Evolutionary conservation across 2,797 vertebrate genomes (phyloP).

Genomic region (Sternotherus odoratus): DNA sequence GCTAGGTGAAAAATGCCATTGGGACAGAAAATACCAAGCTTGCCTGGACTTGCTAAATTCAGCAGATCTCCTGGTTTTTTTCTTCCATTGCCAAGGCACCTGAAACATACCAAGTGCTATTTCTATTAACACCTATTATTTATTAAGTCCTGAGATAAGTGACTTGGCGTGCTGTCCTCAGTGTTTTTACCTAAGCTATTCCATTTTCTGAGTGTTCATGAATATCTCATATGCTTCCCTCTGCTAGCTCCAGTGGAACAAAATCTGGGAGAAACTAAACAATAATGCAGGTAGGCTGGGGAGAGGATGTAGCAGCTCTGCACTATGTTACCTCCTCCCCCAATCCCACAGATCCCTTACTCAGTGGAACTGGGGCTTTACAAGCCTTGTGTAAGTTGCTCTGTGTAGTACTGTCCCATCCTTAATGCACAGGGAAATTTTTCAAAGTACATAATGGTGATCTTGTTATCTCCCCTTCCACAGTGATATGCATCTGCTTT

Average conservation of each 20-base stretch:
- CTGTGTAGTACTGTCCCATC: too few species aligned
- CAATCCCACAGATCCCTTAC: accelerated
- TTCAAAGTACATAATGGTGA: neutral
- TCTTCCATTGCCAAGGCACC: slow-evolving; percentile 3
- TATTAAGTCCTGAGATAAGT: neutral
- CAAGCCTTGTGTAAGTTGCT: neutral
- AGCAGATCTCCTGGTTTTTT: slow-evolving; percentile 37
- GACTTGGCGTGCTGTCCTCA: neutral
- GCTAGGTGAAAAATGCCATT: neutral
- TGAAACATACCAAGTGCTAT: neutral
- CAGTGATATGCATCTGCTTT: accelerated
- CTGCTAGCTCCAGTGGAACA: neutral
- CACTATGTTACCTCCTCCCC: accelerated
- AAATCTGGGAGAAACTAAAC: slow-evolving; percentile 4
- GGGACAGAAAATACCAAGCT: slow-evolving; percentile 38
- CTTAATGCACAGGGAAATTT: neutral
- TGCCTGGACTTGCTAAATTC: slow-evolving; percentile 51
- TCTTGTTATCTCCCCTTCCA: neutral
- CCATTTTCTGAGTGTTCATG: slow-evolving; percentile 18
- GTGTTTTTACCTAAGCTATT: slow-evolving; percentile 12
- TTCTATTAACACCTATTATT: neutral
- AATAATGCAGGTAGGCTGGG: neutral
- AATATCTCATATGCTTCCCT: neutral
- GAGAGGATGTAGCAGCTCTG: neutral
- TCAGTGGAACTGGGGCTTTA: neutral